Percentiles rank a stretch among this genome's conserved stretches.
Evolutionary conservation across 2,113 vertebrate genomes (phyloP).

Genomic region (Diadophis punctatus): DNA sequence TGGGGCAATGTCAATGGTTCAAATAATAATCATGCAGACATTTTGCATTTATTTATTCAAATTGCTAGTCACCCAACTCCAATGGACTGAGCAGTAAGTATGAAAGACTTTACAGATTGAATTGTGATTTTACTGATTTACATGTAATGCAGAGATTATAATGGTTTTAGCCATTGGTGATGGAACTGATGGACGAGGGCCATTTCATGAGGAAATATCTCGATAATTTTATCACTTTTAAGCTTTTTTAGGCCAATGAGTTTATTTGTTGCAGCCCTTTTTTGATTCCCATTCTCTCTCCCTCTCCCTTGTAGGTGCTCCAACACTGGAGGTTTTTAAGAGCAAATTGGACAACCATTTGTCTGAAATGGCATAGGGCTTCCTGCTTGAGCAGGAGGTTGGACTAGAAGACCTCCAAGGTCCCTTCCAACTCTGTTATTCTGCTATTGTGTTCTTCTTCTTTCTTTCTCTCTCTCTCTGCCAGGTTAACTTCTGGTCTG

Average conservation of each 20-base stretch:
- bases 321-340: too few species aligned
- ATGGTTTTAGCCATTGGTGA: slow-evolving; percentile 3
- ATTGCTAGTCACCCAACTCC: too few species aligned
- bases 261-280: not conserved
- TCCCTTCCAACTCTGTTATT: too few species aligned
- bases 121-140: not conserved
- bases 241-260: not conserved
- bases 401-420: too few species aligned
- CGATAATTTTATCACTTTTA: slow-evolving; percentile 20
- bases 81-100: not conserved
- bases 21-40: too few species aligned
- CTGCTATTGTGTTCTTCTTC: too few species aligned
- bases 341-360: too few species aligned
- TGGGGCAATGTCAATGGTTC: too few species aligned
- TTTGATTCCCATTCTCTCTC: not conserved
- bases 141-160: not conserved
- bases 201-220: not conserved
- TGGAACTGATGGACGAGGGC: not conserved
- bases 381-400: too few species aligned
- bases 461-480: not conserved
- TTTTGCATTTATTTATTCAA: too few species aligned
- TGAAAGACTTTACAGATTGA: not conserved
- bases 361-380: too few species aligned
- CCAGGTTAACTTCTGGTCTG: not conserved
- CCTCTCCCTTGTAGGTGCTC: too few species aligned